phyloP scores from a whole-genome alignment of 1,140 invertebrate species.

The Berghia stephanieae region DNA sequence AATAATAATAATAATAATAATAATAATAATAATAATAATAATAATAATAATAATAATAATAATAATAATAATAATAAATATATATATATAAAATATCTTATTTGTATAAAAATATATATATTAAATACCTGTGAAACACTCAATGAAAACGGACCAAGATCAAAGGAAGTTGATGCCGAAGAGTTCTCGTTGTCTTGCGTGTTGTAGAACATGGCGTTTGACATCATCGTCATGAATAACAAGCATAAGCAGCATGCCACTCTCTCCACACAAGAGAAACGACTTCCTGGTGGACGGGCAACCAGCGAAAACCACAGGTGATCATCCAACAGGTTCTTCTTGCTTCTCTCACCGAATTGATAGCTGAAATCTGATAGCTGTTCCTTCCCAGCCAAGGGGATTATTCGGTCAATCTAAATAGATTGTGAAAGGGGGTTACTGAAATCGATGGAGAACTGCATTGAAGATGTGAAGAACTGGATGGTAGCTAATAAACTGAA shows the following conservation, averaged over 20 bases:
- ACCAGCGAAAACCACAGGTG: slow-evolving; percentile 73
- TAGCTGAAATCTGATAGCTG: slow-evolving; percentile 68
- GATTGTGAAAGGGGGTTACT: no score
- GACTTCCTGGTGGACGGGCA: slow-evolving; percentile 68
- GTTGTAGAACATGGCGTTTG: slow-evolving; percentile 72
- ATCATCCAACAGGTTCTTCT: slow-evolving; percentile 69
- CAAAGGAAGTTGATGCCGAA: background rate
- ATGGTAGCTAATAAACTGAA: no score
- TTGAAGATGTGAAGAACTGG: background rate
- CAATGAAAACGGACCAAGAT: slow-evolving; percentile 19
- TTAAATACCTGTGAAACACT: slow-evolving; percentile 4
- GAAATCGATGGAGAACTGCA: background rate
- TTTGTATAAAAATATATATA: no score
- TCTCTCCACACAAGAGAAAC: slow-evolving; percentile 69
- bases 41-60: no score
- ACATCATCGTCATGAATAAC: slow-evolving; percentile 70
- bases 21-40: no score
- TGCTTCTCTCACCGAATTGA: slow-evolving; percentile 66
- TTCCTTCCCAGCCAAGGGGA: slow-evolving; percentile 68
- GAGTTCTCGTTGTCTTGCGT: background rate
- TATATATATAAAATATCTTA: no score
- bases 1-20: no score
- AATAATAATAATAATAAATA: no score
- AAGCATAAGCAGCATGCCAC: slow-evolving; percentile 71
- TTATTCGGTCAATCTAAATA: slow-evolving; percentile 69